A percentile compares a stretch with the other conserved stretches of the same genome.
Conservation (phyloP, 2,888 invertebrate species). For the Ariolimax columbianus region DNA sequence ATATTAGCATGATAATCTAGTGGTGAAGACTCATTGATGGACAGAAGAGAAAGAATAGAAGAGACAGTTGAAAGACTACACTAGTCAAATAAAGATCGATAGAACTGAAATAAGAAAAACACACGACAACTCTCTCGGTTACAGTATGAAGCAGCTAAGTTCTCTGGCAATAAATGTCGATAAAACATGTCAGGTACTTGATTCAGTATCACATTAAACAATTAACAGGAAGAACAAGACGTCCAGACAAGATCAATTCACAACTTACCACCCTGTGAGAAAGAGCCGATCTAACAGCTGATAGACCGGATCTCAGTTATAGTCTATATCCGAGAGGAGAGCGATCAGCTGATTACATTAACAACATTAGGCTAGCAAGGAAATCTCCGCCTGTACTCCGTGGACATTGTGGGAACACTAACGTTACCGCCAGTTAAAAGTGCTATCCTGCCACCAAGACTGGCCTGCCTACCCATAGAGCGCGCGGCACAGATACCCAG, state of each 20-base stretch:
- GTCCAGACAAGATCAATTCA: no score
- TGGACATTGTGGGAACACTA: not conserved
- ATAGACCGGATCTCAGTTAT: not conserved
- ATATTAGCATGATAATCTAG: no score
- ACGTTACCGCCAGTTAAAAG: not conserved
- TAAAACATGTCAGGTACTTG: not conserved
- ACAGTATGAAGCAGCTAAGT: no score
- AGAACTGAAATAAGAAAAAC: no score
- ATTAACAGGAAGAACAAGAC: no score
- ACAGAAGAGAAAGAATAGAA: no score
- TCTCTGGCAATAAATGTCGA: no score
- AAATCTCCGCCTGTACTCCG: conserved; percentile 13
- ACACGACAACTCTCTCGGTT: no score
- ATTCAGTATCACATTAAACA: not conserved
- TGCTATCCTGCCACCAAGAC: not conserved
- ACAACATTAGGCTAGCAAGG: not conserved
- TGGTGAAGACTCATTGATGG: no score
- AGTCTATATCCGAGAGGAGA: conserved; percentile 20
- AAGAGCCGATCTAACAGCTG: not conserved
- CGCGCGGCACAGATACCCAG: not conserved
- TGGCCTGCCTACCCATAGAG: not conserved
- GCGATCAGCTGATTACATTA: conserved; percentile 8
- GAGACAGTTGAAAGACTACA: no score
- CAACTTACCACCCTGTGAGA: not conserved
- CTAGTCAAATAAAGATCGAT: no score